These are phyloP conservation scores for Syngnathus floridae DNA, from an alignment of 2,113 vertebrate species.

Conservation along the genomic window DNA sequence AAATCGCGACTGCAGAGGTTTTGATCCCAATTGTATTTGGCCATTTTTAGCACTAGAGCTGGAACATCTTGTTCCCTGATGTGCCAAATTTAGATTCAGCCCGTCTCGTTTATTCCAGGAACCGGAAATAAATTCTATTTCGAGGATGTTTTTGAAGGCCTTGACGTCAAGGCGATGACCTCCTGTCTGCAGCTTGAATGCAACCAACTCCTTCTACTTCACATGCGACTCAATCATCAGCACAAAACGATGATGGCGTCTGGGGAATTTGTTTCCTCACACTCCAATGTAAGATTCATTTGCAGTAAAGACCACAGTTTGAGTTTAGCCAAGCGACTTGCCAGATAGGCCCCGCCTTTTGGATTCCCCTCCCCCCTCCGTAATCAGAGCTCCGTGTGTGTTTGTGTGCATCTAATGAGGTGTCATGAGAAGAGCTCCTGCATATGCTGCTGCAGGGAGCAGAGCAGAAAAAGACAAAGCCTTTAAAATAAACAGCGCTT, in stretches of 20 bases:
- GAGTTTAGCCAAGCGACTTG: too few species aligned
- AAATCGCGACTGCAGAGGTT: background rate
- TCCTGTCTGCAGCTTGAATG: background rate
- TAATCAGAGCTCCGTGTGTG: background rate
- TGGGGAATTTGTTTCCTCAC: too few species aligned
- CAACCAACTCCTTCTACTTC: background rate
- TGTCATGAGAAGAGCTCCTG: background rate
- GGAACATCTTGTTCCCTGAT: background rate
- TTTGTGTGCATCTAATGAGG: background rate
- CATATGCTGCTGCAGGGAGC: background rate
- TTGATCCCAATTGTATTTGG: background rate
- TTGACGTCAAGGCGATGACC: background rate
- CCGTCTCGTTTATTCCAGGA: background rate
- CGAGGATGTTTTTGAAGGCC: background rate
- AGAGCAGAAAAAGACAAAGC: background rate
- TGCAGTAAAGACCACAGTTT: too few species aligned
- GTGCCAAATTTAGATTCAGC: slow-evolving; percentile 1
- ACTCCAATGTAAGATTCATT: too few species aligned
- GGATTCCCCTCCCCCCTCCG: too few species aligned
- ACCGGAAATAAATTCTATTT: slow-evolving; percentile 3
- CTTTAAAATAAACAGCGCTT: slow-evolving; percentile 21
- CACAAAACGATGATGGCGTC: too few species aligned
- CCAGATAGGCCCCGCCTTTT: too few species aligned
- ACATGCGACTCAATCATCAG: background rate
- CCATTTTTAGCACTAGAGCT: background rate